Conservation (phyloP, 2,797 vertebrate genomes). For the Dryobates pubescens region DNA sequence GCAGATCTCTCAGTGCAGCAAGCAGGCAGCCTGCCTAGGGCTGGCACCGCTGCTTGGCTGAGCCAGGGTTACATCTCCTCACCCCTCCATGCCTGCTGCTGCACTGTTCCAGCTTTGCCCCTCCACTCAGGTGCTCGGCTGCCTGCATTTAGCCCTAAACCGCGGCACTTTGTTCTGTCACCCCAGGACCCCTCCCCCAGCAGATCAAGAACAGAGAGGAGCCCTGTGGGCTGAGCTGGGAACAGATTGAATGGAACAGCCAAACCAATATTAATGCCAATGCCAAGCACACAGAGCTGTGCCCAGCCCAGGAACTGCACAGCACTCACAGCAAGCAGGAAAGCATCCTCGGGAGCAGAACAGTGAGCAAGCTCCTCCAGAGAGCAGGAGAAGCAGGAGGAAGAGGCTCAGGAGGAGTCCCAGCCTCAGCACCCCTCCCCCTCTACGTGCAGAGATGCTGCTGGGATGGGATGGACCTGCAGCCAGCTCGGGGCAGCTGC, state of each 20-base stretch:
- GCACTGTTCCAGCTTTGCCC: not conserved
- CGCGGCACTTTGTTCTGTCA: not conserved
- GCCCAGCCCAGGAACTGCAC: not conserved
- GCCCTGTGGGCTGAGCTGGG: not conserved
- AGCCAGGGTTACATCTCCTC: not conserved
- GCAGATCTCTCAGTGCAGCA: not conserved
- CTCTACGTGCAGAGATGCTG: not conserved
- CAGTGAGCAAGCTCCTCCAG: too few relatives aligned
- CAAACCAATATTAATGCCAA: not conserved
- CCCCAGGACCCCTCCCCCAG: not conserved
- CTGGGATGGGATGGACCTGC: not conserved
- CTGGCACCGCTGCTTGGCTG: not conserved
- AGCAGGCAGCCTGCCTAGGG: not conserved
- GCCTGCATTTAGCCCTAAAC: not conserved
- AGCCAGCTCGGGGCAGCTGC: not conserved
- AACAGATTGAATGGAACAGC: not conserved
- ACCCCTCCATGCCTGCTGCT: not conserved
- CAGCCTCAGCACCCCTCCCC: too few relatives aligned
- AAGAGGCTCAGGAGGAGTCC: not conserved
- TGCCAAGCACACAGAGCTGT: not conserved
- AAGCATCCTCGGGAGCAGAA: not conserved
- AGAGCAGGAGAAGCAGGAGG: not conserved
- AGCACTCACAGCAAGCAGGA: too few relatives aligned
- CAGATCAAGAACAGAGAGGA: not conserved
- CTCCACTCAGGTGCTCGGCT: not conserved